A percentile compares a stretch with the other conserved stretches of the same genome.
Conservation (phyloP, 2,888 invertebrate species). For the Nymphalis c-album region DNA sequence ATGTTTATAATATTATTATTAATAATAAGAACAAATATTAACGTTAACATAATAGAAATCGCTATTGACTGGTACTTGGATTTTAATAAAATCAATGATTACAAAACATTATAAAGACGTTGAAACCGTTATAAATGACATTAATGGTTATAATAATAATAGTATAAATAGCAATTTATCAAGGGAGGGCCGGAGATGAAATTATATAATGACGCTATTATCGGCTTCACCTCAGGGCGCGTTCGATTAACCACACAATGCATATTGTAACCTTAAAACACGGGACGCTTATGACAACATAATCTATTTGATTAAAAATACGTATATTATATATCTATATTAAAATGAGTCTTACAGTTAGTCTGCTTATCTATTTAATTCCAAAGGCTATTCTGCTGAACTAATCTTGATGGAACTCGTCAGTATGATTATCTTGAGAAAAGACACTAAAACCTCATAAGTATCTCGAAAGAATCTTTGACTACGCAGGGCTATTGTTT, state of each 20-base stretch:
- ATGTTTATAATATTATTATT: no score
- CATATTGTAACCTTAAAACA: constrained; percentile 3
- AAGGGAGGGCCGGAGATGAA: background rate
- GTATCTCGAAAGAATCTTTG: no score
- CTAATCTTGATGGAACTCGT: no score
- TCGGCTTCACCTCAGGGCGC: constrained; percentile 24
- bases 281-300: background rate
- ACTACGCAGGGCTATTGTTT: no score
- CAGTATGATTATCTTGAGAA: no score
- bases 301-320: background rate
- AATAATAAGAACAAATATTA: no score
- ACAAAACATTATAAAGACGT: background rate
- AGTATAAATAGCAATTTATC: constrained; percentile 7
- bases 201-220: constrained; percentile 14
- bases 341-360: no score
- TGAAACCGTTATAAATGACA: background rate
- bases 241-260: constrained; percentile 17
- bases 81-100: background rate
- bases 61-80: no score
- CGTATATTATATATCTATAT: background rate
- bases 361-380: no score
- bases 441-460: no score
- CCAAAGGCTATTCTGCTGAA: no score
- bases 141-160: background rate
- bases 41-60: no score